Conservation (phyloP, 1,140 invertebrate genomes). For the Subanguina moxae region DNA sequence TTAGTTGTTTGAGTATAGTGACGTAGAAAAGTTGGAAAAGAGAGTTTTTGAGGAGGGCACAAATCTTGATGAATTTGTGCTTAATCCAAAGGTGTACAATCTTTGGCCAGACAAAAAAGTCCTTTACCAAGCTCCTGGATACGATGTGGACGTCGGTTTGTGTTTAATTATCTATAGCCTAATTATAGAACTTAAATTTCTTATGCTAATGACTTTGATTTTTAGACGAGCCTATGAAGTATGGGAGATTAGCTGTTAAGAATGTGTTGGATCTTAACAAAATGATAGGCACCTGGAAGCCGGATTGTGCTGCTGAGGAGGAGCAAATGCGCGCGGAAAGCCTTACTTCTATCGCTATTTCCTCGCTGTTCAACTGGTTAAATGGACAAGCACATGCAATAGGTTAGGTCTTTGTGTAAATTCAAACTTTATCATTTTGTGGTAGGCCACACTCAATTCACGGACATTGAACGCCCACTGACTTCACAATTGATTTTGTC, state of each 20-base stretch:
- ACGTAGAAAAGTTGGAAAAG: constrained; percentile 20
- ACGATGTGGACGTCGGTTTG: constrained; percentile 49
- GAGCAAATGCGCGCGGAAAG: constrained; percentile 30
- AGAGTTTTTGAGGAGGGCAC: constrained; percentile 31
- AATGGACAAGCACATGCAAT: constrained; percentile 53
- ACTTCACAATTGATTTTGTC: constrained; percentile 52
- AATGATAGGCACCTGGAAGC: constrained; percentile 25
- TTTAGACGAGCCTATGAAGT: constrained; percentile 45
- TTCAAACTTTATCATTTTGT: constrained; percentile 6
- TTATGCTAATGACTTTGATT: neutral
- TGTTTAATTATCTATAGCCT: neutral
- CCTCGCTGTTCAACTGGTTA: constrained; percentile 52
- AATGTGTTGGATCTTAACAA: constrained; percentile 29
- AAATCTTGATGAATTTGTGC: constrained; percentile 33
- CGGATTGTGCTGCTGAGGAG: constrained; percentile 34
- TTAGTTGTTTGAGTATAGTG: constrained; percentile 27
- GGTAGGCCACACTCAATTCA: constrained; percentile 57
- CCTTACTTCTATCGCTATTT: constrained; percentile 39
- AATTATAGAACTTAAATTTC: too few relatives aligned
- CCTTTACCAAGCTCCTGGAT: constrained; percentile 57
- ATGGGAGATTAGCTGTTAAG: constrained; percentile 45
- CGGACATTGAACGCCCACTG: constrained; percentile 45
- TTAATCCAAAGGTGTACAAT: constrained; percentile 48
- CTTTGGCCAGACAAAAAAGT: constrained; percentile 46
- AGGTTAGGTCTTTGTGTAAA: neutral